phyloP scores from a whole-genome alignment of 1,140 invertebrate genomes.

The Papilio polyxenes region DNA sequence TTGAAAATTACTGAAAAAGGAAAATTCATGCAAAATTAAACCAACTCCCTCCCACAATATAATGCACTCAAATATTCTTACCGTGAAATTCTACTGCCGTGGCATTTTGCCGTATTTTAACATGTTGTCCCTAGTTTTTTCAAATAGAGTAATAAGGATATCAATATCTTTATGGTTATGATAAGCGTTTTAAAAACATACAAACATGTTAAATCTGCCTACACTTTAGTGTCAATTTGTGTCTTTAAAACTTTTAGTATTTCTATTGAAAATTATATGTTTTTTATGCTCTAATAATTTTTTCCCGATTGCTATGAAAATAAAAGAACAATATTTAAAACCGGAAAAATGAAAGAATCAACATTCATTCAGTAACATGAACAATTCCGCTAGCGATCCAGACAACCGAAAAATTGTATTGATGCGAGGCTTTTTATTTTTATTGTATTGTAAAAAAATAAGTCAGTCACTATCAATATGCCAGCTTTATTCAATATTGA shows the following conservation, averaged over 20 bases:
- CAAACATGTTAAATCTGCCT: no score
- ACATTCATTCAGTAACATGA: slow-evolving; percentile 6
- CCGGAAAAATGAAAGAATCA: slow-evolving; percentile 21
- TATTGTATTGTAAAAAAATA: background rate
- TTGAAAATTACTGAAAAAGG: no score
- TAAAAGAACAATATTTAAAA: slow-evolving; percentile 8
- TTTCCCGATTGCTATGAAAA: background rate
- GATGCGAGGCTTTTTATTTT: background rate
- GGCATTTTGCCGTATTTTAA: no score
- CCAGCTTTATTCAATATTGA: background rate
- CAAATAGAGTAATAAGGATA: no score
- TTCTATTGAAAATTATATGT: background rate
- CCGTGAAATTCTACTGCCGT: no score
- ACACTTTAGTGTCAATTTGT: background rate
- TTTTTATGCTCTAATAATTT: background rate
- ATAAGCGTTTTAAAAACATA: background rate
- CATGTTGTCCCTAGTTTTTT: no score
- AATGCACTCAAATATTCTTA: no score
- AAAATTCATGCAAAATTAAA: no score
- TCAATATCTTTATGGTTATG: no score
- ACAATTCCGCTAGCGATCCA: background rate
- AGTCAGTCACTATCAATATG: background rate
- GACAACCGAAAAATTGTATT: slow-evolving; percentile 11
- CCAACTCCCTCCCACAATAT: no score
- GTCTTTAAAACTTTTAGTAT: background rate